Base-by-base conservation (phyloP, 2,888 invertebrate species). In the Ferrisia virgata region DNA sequence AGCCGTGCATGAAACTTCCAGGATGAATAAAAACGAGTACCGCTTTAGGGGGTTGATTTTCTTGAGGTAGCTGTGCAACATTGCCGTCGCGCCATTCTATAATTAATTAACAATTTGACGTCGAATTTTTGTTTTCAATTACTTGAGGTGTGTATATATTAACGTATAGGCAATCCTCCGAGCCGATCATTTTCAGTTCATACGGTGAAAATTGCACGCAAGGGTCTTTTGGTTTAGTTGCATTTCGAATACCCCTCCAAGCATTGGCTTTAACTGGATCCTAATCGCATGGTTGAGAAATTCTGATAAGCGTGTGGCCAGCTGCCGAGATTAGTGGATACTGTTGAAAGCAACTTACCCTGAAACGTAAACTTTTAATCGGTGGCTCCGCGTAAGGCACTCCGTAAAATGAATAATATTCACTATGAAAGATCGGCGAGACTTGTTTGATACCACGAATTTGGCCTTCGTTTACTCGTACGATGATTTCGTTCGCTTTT, bases 301-400 rank as follows among this genome's bases (percentile, higher is more conserved):
- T 36, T 36, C 8, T 36, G 36, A 36, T 36, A 8, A 36, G 36
- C 58, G 22, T 22, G 58, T 58, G 11, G 22, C n/a, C 5, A 28
- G 11, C n/a, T n/a, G n/a, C n/a, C 15, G 31, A 28, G 33, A 31
- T 11, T 15, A 33, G 76, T 5, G 6, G 6, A 33, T 76, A 11
- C 8, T 22, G 15, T 33, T 40, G 13, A 40, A 28, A 25, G n/a
- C 18, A 8, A 40, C 79, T 43, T 22, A 58, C 81, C 22, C 36
- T 81, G 64, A 81, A 81, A 33, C 81, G 53, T 53, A 53, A 18
- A 58, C n/a, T 22, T 11, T 58, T 31, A 18, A 58, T 58, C 3
- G 81, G 81, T 11, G 81, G 81, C 33, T 81, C 8, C 6, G 81
- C 81, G 13, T 81, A 81, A 15, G 81, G 81, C 1, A 81, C 36